Conservation (phyloP, 2,888 invertebrate genomes). For the Catocala nupta region DNA sequence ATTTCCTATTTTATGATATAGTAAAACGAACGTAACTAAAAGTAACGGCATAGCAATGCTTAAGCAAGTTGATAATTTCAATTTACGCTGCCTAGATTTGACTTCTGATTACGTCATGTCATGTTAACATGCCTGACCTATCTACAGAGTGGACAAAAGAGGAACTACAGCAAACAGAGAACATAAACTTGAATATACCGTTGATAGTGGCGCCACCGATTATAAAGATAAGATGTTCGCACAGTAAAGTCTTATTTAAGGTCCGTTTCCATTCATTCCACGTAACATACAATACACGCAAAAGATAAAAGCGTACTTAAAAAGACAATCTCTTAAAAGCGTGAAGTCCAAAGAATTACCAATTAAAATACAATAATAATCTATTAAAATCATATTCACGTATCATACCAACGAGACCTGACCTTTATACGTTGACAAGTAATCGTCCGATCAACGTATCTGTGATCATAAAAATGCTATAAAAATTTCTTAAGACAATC, state of each 20-base stretch:
- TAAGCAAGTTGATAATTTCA: no score
- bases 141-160: no score
- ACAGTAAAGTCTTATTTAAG: not conserved
- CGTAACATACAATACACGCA: not conserved
- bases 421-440: conserved; percentile 32
- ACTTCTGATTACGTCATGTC: no score
- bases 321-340: conserved; percentile 13
- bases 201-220: no score
- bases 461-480: conserved; percentile 57
- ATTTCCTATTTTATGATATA: no score
- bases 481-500: conserved; percentile 60
- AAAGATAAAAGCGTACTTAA: not conserved
- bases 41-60: no score
- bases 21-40: no score
- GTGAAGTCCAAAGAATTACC: conserved; percentile 32
- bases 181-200: no score
- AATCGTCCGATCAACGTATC: conserved; percentile 40
- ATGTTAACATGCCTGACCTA: no score
- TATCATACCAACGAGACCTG: conserved; percentile 26
- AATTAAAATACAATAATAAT: conserved; percentile 50
- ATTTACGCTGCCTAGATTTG: no score
- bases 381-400: conserved; percentile 51
- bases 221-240: not conserved
- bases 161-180: no score
- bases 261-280: no score